Evolutionary conservation across 2,113 vertebrate species (phyloP), one percentile per base, ranked within the genome.

Genomic region (Equus przewalskii): DNA sequence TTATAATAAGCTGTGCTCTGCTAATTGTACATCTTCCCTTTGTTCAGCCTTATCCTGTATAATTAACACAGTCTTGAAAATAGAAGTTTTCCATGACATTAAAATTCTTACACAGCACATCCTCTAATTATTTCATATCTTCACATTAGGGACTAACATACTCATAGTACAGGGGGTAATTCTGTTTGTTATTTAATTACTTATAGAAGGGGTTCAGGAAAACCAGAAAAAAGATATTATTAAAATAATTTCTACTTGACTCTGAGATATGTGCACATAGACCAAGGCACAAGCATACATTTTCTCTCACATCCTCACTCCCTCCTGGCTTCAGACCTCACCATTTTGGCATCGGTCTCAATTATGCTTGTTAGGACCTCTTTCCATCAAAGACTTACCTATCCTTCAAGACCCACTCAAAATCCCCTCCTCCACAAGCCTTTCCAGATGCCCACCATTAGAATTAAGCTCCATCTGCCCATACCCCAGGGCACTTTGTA

Each of bases 81-180:
- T 70, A 97, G 81, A 97, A 96, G 51, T 97, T 97, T 93, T 95
- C 90, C 36, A n/a, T 91, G 87, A 88, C 76, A 93, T 98, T 96
- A 96, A 97, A 96, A 96, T 94, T 93, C 88, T 91, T 95, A 94
- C 62, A 92, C 28, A 93, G 56, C 46, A 96, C 33, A 97, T 78
- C 92, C 90, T 91, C 56, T 98, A 97, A 98, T 98, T 98, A 98
- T 97, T 97, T 98, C 95, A 98, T 98, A 97, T 97, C 56, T 97
- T 95, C 94, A 89, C 85, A 97, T 98, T 97, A 97, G 84, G 46
- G 70, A 84, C 92, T 92, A 78, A 97, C 92, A 94, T 96, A 91
- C 94, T 96, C 76, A n/a, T 73, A 76, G 62, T 73, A 22, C 78
- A 97, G 62, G 72, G 70, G 56, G n/a, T 83, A 87, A 97, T 85